Evolutionary conservation across 2,797 vertebrate species (phyloP).

Genomic region (Syndactyla subalaris): DNA sequence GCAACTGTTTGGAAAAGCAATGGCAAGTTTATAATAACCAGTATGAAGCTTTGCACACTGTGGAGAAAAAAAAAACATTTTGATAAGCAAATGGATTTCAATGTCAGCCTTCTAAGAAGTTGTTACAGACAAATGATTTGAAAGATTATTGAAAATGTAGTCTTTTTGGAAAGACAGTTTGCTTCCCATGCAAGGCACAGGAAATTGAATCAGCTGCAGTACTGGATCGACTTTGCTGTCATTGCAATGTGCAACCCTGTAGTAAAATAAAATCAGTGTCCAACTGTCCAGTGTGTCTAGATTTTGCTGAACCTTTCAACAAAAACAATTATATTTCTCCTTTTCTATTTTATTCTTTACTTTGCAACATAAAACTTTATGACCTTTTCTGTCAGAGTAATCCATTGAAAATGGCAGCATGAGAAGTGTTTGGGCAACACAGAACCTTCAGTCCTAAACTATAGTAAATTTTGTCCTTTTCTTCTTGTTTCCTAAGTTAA

Average conservation of each 20-base stretch:
- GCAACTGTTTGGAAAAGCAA: conserved; percentile 40
- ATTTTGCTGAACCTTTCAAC: conserved; percentile 34
- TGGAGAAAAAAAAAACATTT: conserved; percentile 30
- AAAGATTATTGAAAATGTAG: conserved; percentile 16
- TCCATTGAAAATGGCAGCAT: conserved; percentile 21
- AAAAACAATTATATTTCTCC: conserved; percentile 38
- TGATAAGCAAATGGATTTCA: conserved; percentile 49
- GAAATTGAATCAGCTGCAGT: conserved; percentile 3
- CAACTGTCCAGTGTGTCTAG: neutral
- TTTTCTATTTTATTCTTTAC: conserved; percentile 44
- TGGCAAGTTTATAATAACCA: conserved; percentile 44
- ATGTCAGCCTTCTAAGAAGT: conserved; percentile 10
- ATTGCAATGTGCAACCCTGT: neutral
- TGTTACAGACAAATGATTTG: conserved; percentile 24
- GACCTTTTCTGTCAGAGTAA: conserved; percentile 59
- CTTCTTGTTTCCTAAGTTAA: neutral
- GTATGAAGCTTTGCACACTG: neutral
- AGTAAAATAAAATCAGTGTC: conserved; percentile 6
- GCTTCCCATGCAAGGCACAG: neutral
- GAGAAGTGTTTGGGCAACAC: conserved; percentile 13
- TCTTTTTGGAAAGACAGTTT: neutral
- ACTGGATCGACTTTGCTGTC: neutral
- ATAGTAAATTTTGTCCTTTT: conserved; percentile 1
- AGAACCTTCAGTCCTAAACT: neutral
- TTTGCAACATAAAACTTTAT: conserved; percentile 36